Base-by-base conservation (phyloP, 2,113 vertebrate genomes). In the Cryptotis parvus region DNA sequence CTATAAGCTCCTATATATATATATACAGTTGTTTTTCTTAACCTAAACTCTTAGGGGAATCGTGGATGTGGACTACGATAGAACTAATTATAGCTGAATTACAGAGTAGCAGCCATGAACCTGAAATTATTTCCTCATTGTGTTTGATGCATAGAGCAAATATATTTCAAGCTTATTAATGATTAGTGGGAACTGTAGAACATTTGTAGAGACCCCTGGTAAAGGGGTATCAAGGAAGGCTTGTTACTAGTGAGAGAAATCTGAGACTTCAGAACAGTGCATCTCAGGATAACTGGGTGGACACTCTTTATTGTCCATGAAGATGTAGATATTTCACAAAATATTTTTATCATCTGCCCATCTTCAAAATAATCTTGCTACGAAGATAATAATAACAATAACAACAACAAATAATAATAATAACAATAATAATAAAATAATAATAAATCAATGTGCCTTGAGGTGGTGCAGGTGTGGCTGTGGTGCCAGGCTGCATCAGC, bases 21-120 rank as follows among this genome's bases (percentile, higher is more conserved):
- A 74, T 39, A 78, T 87, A 22, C 61, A 24, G 35, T 85, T 77
- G 70, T 61, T 74, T 81, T 89, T 84, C 9, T n/a, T n/a, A n/a
- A n/a, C 68, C 39, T 45, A 11, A 43, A 33, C 26, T 79, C 41
- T 6, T 6, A n/a, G 75, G 24, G 26, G 29, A 82, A 68, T 49
- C 66, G 29, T 39, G 8, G 22, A 72, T 22, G 49, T 94, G 9
- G 14, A 63, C 24, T 41, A 1, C 37, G 49, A 90, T 58, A 39
- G 15, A 88, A 8, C 29, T 63, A 26, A 49, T 18, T 43, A 78
- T 12, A 80, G 16, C 45, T 41, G 29, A 81, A 41, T 85, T 65
- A 75, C 27, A 58, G 77, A 91, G 35, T 22, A 45, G 31, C 77
- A 65, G 31, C 58, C 49, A 6, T 29, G 81, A 81, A 72, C 41